Base-by-base conservation (phyloP, 2,888 invertebrate genomes). In the Melieria omissa region DNA sequence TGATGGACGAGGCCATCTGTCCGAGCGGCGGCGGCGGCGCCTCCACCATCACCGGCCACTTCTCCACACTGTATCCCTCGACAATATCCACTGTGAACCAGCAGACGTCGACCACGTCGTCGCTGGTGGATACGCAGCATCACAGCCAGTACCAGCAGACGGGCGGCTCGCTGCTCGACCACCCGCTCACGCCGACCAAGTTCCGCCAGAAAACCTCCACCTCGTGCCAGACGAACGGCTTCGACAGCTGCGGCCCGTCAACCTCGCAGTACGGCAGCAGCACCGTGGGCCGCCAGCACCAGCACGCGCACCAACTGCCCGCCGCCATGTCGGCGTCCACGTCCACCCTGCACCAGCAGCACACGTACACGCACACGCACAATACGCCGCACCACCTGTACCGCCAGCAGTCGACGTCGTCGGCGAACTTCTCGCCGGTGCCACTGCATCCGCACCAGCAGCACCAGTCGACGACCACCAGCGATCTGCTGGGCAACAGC, bases 81-180 rank as follows among this genome's bases (percentile, higher is more conserved):
- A 85, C 83, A 72, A 81, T 84, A 65, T 81, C 85, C 70, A 85
- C 84, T 63, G 82, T 83, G 69, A 83, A 86, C 76, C 83, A 86
- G 73, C 84, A 85, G 74, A 84, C 86, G 61, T 86, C 86, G 78
- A 86, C 86, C 58, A 85, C 86, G 73, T 85, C 86, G 69, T 86
- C 86, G 65, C 79, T 85, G 65, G 83, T 86, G 75, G 86, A 86
- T 72, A 82, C 85, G 10, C 82, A 84, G 74, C 85, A 84, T 76
- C 86, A 85, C 76, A 85, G 86, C 80, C 86, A 85, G 74, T 86
- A 84, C 73, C 87, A 86, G 77, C 87, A 87, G 79, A 86, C 86
- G 67, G 85, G 85, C 65, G 86, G 85, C 66, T 86, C 86, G 46
- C 78, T 87, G 76, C 81, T 87, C 61, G 87, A 87, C 77, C 86